Evolutionary conservation across 2,888 invertebrate species (phyloP), one percentile per base, ranked within the genome.

Genomic region (Amiota minor): DNA sequence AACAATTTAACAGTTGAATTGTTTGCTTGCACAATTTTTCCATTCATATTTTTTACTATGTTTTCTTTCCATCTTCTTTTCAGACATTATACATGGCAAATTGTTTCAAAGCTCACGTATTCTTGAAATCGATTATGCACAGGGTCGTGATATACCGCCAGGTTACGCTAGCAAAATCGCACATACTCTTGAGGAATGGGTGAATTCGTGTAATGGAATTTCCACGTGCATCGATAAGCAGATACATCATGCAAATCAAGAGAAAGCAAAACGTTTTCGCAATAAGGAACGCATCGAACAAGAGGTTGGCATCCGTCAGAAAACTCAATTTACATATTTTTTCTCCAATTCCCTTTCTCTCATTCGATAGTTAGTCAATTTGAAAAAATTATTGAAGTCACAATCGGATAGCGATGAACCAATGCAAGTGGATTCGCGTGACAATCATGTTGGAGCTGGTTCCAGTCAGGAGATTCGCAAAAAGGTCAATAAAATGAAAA

Each of bases 41-140:
- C 46, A 61, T 56, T 49, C 55, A 55, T 23, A 61, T 64, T 72
- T 50, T 79, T 76, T 47, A 65, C 61, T 71, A 18, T 72, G 73
- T 68, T 23, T 35, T 75, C 55, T 35, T 46, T 45, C 20, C n/a
- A 55, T 20, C 56, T 11, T 70, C 23, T 83, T 87, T 91, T 0
- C 90, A 94, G 97, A 97, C 88, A 96, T 98, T 79, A 97, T 98
- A 81, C 96, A 96, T 80, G 98, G 98, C 2, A 98, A 98, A 90
- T 91, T 99, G 78, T 98, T 98, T 90, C 98, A 98, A 89, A 96
- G 97, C 87, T 97, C 97, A 89, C 95, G 96, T 80, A 95, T 95
- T 78, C 91, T 98, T 53, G 98, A 98, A 90, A 95, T 98, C 0
- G 98, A 98, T 88, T 97, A 96, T 82, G 97, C 98, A 0, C 93